Evolutionary conservation across 2,113 vertebrate species (phyloP).

Genomic region (Heloderma charlesbogerti): DNA sequence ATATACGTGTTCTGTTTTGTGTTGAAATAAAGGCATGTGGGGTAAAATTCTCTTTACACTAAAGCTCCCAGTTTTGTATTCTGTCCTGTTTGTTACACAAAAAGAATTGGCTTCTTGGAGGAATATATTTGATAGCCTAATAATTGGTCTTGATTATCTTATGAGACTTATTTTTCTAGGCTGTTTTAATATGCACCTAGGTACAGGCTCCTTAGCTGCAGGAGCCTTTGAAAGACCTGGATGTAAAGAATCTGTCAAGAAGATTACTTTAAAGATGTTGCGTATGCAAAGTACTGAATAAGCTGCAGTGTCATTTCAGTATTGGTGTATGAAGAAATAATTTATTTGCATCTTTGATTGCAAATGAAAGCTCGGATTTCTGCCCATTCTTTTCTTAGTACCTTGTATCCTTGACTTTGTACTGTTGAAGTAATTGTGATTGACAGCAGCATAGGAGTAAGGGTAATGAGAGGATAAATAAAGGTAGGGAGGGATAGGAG

Average conservation of each 20-base stretch:
- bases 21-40: constrained; percentile 57
- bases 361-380: neutral
- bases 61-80: neutral
- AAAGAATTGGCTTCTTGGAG: neutral
- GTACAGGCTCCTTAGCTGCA: neutral
- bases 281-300: neutral
- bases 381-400: neutral
- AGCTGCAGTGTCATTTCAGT: too few species aligned
- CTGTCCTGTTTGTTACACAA: neutral
- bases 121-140: neutral
- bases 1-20: constrained; percentile 25
- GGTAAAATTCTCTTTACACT: neutral
- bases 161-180: neutral
- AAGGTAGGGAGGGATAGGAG: neutral
- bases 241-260: neutral
- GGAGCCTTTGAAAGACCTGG: neutral
- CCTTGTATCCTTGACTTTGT: neutral
- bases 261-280: neutral
- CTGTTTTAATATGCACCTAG: neutral
- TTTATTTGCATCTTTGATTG: neutral
- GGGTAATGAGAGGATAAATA: neutral
- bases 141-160: neutral
- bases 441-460: neutral
- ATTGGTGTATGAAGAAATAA: neutral
- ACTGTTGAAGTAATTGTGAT: neutral